A percentile compares a stretch with the other conserved stretches of the same genome.
Evolutionary conservation across 2,888 invertebrate species (phyloP).

Genomic region (Leptothorax acervorum): DNA sequence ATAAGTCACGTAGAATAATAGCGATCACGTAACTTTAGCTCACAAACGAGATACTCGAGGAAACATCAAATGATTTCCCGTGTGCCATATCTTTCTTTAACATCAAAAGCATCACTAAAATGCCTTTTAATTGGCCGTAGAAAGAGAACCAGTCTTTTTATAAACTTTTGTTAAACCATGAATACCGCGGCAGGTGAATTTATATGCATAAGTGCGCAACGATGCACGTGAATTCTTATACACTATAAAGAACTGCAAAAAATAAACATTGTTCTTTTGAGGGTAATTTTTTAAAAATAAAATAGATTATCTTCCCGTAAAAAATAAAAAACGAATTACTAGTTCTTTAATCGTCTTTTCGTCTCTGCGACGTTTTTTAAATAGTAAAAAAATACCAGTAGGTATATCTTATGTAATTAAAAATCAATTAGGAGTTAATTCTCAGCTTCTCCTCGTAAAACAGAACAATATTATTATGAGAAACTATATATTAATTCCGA

Average conservation of each 20-base stretch:
- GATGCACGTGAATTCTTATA: slow-evolving; percentile 9
- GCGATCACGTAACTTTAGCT: background rate
- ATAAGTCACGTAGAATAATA: slow-evolving; percentile 1
- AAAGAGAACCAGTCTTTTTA: slow-evolving; percentile 13
- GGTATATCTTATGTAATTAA: background rate
- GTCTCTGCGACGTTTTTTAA: background rate
- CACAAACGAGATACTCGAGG: background rate
- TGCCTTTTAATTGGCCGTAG: background rate
- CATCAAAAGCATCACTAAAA: background rate
- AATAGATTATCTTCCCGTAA: background rate
- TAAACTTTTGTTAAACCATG: slow-evolving; percentile 17
- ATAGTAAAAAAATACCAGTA: background rate
- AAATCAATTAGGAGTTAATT: background rate
- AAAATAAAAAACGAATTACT: background rate
- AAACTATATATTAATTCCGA: background rate
- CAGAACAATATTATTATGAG: background rate
- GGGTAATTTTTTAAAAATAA: slow-evolving; percentile 2
- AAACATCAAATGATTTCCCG: background rate
- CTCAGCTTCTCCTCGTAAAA: too few relatives aligned
- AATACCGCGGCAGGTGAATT: slow-evolving; percentile 6
- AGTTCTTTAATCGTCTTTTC: background rate
- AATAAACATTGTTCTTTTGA: slow-evolving; percentile 6
- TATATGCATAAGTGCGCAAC: slow-evolving; percentile 16
- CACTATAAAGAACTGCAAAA: slow-evolving; percentile 10
- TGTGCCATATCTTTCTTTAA: background rate